These are phyloP conservation scores for Spisula solida DNA, from an alignment of 2,888 invertebrate species.

Conservation along the genomic window DNA sequence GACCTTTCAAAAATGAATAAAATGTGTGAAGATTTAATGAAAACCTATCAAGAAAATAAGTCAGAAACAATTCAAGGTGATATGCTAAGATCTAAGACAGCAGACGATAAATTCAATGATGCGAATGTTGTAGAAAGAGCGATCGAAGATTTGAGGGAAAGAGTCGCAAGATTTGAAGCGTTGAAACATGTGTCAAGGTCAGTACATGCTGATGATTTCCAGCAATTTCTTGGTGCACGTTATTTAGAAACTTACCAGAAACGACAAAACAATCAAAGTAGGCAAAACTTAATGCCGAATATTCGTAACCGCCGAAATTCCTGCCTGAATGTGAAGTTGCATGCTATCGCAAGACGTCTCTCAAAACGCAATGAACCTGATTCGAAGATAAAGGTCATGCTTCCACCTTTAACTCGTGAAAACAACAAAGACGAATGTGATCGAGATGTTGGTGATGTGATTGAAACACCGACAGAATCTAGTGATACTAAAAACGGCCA, in stretches of 20 bases:
- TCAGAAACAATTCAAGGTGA: background rate
- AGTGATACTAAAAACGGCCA: background rate
- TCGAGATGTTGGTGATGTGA: background rate
- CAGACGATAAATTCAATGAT: background rate
- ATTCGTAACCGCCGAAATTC: background rate
- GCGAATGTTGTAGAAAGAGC: slow-evolving; percentile 5
- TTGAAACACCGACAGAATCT: background rate
- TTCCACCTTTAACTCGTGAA: background rate
- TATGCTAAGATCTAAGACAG: background rate
- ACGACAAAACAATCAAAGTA: background rate
- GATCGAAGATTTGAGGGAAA: slow-evolving; percentile 25
- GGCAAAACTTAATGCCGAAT: background rate
- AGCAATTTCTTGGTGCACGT: slow-evolving; percentile 46
- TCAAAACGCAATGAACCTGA: background rate
- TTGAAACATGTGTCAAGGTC: slow-evolving; percentile 34
- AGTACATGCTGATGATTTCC: slow-evolving; percentile 54
- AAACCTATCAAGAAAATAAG: background rate
- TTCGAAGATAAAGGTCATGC: background rate
- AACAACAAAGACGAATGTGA: background rate
- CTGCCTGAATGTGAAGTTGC: background rate
- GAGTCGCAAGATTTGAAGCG: slow-evolving; percentile 40
- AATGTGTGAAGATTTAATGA: background rate
- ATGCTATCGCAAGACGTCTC: background rate
- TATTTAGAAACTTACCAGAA: slow-evolving; percentile 54
- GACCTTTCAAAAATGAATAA: background rate